Percentiles rank a stretch among this genome's conserved stretches.
Evolutionary conservation across 2,113 vertebrate genomes (phyloP).

Genomic region (Mesoclemmys tuberculata): DNA sequence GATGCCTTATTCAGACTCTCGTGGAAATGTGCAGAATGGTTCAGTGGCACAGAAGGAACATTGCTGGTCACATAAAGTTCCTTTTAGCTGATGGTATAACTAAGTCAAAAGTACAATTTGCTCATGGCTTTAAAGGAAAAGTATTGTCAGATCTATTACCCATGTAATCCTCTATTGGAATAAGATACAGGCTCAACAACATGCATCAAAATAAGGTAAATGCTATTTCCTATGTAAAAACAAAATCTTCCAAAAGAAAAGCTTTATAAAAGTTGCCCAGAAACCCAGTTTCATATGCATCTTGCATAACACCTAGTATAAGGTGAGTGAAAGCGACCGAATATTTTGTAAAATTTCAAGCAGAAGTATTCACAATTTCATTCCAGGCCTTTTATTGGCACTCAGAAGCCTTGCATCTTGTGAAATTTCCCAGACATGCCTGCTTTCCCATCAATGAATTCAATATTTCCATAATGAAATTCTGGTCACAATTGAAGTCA

Average conservation of each 20-base stretch:
- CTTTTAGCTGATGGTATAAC: neutral
- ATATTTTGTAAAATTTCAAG: neutral
- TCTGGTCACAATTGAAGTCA: neutral
- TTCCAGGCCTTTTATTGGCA: neutral
- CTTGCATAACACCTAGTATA: neutral
- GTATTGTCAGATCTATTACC: neutral
- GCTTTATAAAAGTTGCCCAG: neutral
- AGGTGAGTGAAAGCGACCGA: neutral
- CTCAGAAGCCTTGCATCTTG: neutral
- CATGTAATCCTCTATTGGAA: neutral
- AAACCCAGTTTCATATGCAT: neutral
- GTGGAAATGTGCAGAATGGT: neutral
- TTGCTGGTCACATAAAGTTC: neutral
- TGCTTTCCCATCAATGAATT: neutral
- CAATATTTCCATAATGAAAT: neutral
- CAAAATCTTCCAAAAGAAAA: neutral
- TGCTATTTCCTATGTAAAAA: neutral
- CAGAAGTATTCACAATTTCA: neutral
- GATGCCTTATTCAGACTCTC: neutral
- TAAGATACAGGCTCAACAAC: neutral
- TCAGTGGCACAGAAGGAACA: neutral
- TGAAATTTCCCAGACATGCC: neutral
- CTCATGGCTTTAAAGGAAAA: neutral
- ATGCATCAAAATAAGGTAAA: neutral
- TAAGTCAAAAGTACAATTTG: neutral